Base-by-base conservation (phyloP, 2,888 invertebrate species). In the Leptinotarsa haldemani region DNA sequence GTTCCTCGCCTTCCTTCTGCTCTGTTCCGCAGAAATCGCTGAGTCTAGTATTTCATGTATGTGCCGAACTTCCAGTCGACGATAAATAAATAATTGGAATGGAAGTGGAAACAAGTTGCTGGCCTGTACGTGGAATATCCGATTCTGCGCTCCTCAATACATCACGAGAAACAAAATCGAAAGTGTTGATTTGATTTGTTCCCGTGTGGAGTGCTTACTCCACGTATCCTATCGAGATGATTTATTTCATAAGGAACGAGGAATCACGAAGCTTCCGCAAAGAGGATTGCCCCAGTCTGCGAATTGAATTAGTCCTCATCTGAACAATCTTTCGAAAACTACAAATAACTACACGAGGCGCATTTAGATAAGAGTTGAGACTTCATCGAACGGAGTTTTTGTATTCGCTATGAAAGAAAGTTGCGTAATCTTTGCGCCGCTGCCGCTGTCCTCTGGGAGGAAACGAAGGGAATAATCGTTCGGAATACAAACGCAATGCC, bases 361-460 rank as follows among this genome's bases (percentile, higher is more conserved):
- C 13, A 68, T 40, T 18, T 16, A 56, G 25, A 53, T 67, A 25
- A n/a, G 53, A 30, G 12, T 67, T 53, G 67, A 40, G 40, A 53
- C 56, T 68, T 68, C 56, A 46, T 56, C 40, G 56, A 4, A 20
- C 7, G 68, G 40, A 53, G 22, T 68, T 68, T 56, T 56, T 68
- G 68, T 56, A 68, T 68, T 68, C 56, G 46, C 22, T 53, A 68
- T 46, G 68, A 18, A 56, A 12, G 46, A 56, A 68, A 68, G 68
- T 68, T 68, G 56, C 68, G 56, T 56, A 68, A 68, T 56, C 56
- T 68, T 56, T 68, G 68, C 67, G 67, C 67, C 25, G 67, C 68
- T 68, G 40, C 47, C 68, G 47, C 20, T 68, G 68, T 68, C 68
- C 56, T 56, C 56, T 56, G 68, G 68, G 68, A 68, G 46, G 22